phyloP scores from a whole-genome alignment of 2,888 invertebrate genomes.

The Mythimna loreyi region DNA sequence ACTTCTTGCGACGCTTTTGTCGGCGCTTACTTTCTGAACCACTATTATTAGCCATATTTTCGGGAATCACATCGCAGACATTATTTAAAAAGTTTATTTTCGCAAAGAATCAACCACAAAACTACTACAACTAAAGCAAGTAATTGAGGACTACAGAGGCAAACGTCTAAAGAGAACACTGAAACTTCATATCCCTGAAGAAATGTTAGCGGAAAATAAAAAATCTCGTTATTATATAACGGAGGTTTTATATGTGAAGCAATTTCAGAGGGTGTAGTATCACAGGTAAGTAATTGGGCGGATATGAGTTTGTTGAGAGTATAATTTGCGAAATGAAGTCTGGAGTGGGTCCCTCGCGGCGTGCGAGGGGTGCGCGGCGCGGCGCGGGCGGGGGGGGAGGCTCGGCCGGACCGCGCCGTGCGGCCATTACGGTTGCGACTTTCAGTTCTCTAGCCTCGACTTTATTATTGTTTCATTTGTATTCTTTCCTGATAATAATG shows the following conservation, averaged over 20 bases:
- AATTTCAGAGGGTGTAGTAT: constrained; percentile 61
- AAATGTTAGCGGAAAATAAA: constrained; percentile 46
- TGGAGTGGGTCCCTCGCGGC: constrained; percentile 43
- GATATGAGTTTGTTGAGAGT: constrained; percentile 65
- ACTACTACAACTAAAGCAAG: neutral
- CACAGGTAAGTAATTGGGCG: constrained; percentile 64
- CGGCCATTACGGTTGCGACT: constrained; percentile 22
- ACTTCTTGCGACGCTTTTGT: constrained; percentile 35
- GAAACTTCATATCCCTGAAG: constrained; percentile 21
- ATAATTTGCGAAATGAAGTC: constrained; percentile 64
- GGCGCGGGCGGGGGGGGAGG: neutral
- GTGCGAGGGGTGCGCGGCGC: neutral
- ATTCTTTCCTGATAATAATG: constrained; percentile 8
- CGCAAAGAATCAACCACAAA: neutral
- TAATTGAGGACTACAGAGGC: constrained; percentile 5
- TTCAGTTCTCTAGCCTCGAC: neutral
- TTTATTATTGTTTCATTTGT: constrained; percentile 21
- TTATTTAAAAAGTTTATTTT: neutral
- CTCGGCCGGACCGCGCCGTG: constrained; percentile 2
- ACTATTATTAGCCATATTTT: constrained; percentile 26
- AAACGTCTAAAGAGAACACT: constrained; percentile 13
- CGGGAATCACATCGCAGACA: no score
- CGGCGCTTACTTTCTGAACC: constrained; percentile 20
- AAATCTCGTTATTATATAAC: constrained; percentile 42
- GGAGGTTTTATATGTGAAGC: constrained; percentile 49